Evolutionary conservation across 2,888 invertebrate genomes (phyloP).

Genomic region (Eremobia ochroleuca): DNA sequence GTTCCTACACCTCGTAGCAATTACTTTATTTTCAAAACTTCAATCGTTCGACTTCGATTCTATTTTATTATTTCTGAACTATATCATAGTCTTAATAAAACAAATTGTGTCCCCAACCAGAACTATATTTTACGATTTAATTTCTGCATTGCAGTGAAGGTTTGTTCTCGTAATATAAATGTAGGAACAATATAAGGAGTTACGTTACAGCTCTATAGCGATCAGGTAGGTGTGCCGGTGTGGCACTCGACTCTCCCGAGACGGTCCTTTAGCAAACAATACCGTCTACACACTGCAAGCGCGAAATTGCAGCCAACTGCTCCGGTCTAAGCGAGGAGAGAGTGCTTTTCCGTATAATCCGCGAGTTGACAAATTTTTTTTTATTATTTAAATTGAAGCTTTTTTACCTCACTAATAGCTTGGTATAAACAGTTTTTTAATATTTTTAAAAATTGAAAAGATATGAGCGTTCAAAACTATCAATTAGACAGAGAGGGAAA

Average conservation of each 20-base stretch:
- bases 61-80: background rate
- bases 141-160: constrained; percentile 34
- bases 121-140: constrained; percentile 38
- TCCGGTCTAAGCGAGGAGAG: constrained; percentile 48
- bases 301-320: constrained; percentile 65
- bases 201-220: constrained; percentile 34
- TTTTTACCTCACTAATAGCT: no score
- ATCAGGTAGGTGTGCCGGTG: constrained; percentile 50
- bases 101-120: background rate
- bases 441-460: no score
- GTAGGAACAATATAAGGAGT: constrained; percentile 43
- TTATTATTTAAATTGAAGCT: no score
- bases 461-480: no score
- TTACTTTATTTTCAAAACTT: background rate
- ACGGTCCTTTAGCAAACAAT: constrained; percentile 68
- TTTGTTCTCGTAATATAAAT: constrained; percentile 33
- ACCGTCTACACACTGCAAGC: constrained; percentile 63
- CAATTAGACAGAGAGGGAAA: no score
- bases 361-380: no score
- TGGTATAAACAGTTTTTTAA: no score
- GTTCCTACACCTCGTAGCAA: background rate
- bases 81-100: background rate
- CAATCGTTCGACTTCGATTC: background rate
- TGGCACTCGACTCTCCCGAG: constrained; percentile 61
- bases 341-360: constrained; percentile 8